Percentiles rank a stretch among this genome's conserved stretches.
Evolutionary conservation across 2,888 invertebrate species (phyloP).

Genomic region (Bimastos eiseni): DNA sequence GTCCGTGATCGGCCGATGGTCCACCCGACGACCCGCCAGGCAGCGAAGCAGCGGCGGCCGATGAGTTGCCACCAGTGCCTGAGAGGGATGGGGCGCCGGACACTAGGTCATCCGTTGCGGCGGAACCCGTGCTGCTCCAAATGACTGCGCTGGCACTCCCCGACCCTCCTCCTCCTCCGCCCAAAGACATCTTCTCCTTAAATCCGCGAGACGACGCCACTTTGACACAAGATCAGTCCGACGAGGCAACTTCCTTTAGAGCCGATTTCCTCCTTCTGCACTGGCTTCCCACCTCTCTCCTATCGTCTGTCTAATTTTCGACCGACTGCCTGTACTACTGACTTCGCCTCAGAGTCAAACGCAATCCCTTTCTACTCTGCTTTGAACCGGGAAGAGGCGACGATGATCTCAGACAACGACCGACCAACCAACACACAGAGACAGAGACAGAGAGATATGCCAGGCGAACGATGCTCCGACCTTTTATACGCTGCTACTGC

Average conservation of each 20-base stretch:
- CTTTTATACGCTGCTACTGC: background rate
- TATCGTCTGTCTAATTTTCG: no score
- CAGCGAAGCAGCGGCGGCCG: background rate
- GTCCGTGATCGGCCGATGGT: slow-evolving; percentile 21
- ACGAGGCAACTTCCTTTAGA: background rate
- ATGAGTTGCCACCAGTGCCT: slow-evolving; percentile 25
- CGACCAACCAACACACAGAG: background rate
- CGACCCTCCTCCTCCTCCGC: slow-evolving; percentile 28
- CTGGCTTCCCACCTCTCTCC: background rate
- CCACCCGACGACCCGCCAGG: background rate
- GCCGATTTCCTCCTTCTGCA: background rate
- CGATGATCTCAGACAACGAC: background rate
- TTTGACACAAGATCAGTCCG: background rate
- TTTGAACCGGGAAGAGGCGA: background rate
- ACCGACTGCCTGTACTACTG: background rate
- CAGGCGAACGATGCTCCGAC: background rate
- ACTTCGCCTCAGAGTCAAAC: background rate
- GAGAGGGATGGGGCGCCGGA: slow-evolving; percentile 6
- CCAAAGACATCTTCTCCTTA: slow-evolving; percentile 32
- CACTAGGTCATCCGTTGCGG: background rate
- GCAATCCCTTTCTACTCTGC: background rate
- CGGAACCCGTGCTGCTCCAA: background rate
- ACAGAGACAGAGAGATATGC: background rate
- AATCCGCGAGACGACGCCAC: slow-evolving; percentile 22
- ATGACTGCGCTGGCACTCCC: slow-evolving; percentile 6